Percentiles rank a stretch among this genome's conserved stretches.
phyloP scores from a whole-genome alignment of 1,140 invertebrate species.

The Cotesia typhae region DNA sequence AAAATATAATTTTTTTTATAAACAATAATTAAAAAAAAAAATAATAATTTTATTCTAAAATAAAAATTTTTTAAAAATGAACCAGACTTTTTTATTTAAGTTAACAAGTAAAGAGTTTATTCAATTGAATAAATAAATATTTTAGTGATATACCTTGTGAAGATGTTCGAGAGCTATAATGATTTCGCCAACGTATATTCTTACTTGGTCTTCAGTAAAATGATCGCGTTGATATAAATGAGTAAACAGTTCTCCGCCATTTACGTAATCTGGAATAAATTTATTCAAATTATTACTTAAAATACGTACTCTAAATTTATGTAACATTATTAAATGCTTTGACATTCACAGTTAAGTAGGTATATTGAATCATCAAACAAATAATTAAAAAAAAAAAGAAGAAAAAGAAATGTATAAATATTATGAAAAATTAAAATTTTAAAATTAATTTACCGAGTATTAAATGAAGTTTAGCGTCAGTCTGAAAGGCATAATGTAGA shows the following conservation, averaged over 20 bases:
- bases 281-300: conserved; percentile 7
- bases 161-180: conserved; percentile 90
- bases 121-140: conserved; percentile 4
- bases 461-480: conserved; percentile 89
- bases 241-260: conserved; percentile 91
- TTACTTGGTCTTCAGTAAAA: conserved; percentile 85
- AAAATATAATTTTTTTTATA: no score
- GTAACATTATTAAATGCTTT: background rate
- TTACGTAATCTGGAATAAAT: conserved; percentile 84
- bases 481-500: conserved; percentile 94
- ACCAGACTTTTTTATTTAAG: background rate
- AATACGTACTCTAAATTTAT: background rate
- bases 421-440: background rate
- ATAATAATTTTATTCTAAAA: no score
- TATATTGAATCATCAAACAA: no score
- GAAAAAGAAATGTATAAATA: background rate
- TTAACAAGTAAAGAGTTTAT: background rate
- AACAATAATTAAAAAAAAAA: no score
- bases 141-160: conserved; percentile 74
- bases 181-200: conserved; percentile 91
- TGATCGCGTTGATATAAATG: conserved; percentile 89
- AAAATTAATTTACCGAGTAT: conserved; percentile 80
- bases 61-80: background rate
- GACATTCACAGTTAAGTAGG: background rate
- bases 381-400: no score